phyloP scores from a whole-genome alignment of 2,113 vertebrate species.

The Colinus virginianus region DNA sequence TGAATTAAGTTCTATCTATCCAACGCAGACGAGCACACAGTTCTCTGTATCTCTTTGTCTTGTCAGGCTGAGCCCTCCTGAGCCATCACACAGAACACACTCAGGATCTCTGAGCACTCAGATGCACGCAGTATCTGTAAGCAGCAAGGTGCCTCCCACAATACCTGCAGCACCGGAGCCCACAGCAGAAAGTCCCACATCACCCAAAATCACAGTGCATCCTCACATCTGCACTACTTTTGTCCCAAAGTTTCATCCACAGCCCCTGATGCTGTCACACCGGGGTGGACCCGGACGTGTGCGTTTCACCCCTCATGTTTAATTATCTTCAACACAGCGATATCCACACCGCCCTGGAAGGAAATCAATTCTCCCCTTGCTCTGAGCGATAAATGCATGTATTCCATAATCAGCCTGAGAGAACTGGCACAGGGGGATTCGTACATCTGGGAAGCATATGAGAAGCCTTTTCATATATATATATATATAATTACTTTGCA shows the following conservation, averaged over 20 bases:
- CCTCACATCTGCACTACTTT: background rate
- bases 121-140: background rate
- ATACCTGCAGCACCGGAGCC: background rate
- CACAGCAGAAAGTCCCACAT: background rate
- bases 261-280: background rate
- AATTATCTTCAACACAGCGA: background rate
- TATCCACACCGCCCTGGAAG: background rate
- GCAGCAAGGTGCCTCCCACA: background rate
- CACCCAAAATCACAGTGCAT: background rate
- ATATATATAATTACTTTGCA: background rate
- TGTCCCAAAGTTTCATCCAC: background rate
- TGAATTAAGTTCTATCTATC: background rate
- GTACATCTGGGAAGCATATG: slow-evolving; percentile 59
- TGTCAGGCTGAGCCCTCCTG: background rate
- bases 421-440: slow-evolving; percentile 4
- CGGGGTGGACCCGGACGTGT: background rate
- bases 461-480: background rate
- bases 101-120: background rate
- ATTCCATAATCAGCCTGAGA: background rate
- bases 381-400: slow-evolving; percentile 19
- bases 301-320: background rate
- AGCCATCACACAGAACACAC: background rate
- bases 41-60: background rate
- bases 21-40: background rate
- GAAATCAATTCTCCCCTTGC: slow-evolving; percentile 5